These are phyloP conservation scores for Ridgeia piscesae DNA, from an alignment of 1,140 invertebrate species.

Conservation along the genomic window DNA sequence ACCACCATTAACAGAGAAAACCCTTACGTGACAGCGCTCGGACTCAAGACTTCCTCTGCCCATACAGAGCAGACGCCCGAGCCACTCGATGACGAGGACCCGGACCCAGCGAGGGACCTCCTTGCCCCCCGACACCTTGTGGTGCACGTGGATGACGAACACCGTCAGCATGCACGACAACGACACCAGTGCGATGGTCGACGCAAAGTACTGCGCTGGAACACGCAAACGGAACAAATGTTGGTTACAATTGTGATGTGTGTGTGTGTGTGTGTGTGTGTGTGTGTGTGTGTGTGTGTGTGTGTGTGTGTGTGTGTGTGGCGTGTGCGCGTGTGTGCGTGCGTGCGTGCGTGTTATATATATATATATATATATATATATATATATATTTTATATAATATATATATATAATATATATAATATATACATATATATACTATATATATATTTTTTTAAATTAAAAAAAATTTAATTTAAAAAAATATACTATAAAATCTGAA, in stretches of 20 bases:
- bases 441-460: too few species aligned
- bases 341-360: neutral
- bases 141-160: slow-evolving; percentile 17
- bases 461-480: too few species aligned
- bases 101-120: slow-evolving; percentile 20
- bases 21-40: slow-evolving; percentile 27
- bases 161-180: slow-evolving; percentile 11
- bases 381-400: too few species aligned
- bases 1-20: neutral
- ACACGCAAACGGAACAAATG: neutral
- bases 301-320: too few species aligned
- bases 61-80: slow-evolving; percentile 34
- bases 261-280: too few species aligned
- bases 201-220: slow-evolving; percentile 17
- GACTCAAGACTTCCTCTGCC: slow-evolving; percentile 31
- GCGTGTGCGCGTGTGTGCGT: neutral
- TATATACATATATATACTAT: too few species aligned
- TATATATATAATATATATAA: too few species aligned
- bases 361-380: too few species aligned
- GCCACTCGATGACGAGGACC: slow-evolving; percentile 24
- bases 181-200: neutral
- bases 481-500: too few species aligned
- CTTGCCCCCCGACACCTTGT: neutral
- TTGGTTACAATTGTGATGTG: too few species aligned
- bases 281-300: neutral